Conservation (phyloP, 2,888 invertebrate genomes). For the Pegoplata infirma region DNA sequence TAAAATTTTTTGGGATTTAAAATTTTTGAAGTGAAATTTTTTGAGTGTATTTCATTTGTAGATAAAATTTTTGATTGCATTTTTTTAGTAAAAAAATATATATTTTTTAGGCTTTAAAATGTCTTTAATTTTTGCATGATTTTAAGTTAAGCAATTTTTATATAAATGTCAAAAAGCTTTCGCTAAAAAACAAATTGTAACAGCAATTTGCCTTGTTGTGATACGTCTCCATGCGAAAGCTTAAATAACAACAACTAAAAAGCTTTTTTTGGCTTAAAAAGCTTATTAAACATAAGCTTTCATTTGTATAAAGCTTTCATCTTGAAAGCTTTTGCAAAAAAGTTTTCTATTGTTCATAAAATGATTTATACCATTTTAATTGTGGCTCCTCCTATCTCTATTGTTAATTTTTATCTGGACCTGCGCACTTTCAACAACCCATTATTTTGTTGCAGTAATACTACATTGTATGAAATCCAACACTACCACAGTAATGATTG, state of each 20-base stretch:
- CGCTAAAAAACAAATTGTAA: not conserved
- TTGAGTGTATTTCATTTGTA: too few relatives aligned
- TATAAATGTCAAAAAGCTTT: conserved; percentile 31
- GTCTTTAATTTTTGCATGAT: too few relatives aligned
- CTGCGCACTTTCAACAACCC: conserved; percentile 47
- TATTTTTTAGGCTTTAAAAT: too few relatives aligned
- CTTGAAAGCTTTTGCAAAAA: conserved; percentile 17
- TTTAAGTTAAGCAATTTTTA: not conserved
- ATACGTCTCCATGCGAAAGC: too few relatives aligned
- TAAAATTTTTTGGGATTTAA: too few relatives aligned
- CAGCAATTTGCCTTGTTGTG: conserved; percentile 26
- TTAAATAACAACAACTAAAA: not conserved
- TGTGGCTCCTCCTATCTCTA: conserved; percentile 57
- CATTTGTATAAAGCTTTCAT: conserved; percentile 24
- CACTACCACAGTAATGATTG: not conserved
- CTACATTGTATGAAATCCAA: not conserved
- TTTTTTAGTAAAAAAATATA: too few relatives aligned
- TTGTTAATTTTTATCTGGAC: conserved; percentile 11
- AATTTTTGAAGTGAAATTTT: too few relatives aligned
- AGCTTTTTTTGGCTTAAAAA: conserved; percentile 16
- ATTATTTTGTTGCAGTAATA: conserved; percentile 2
- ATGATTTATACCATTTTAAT: conserved; percentile 62
- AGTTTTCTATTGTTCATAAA: conserved; percentile 45
- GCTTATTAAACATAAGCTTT: conserved; percentile 8
- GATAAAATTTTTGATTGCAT: too few relatives aligned